Conservation (phyloP, 2,113 vertebrate genomes). For the Alexandromys fortis region DNA sequence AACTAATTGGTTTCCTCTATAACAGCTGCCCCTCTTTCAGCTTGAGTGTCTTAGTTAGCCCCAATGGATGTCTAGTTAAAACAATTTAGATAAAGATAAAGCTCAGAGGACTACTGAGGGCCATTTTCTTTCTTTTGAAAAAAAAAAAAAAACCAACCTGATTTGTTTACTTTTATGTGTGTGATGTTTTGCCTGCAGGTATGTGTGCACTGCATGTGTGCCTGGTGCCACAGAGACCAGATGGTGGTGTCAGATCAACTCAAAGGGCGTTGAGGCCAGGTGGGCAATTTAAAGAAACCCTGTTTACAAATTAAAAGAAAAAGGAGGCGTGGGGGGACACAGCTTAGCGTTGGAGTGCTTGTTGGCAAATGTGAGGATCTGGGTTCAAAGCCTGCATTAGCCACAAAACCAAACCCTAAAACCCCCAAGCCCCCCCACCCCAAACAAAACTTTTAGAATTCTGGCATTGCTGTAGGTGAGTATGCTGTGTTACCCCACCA, state of each 20-base stretch:
- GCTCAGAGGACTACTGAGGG: not conserved
- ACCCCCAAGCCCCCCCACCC: not conserved
- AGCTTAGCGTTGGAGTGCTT: not conserved
- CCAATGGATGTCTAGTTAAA: not conserved
- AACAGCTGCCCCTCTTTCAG: no score
- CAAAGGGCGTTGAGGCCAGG: not conserved
- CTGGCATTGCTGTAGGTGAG: not conserved
- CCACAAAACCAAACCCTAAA: not conserved
- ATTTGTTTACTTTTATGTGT: not conserved
- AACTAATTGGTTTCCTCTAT: not conserved
- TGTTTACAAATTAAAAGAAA: not conserved
- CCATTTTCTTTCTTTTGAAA: not conserved
- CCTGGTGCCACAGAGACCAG: not conserved
- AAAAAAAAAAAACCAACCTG: no score
- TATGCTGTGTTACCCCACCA: no score
- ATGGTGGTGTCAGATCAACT: not conserved
- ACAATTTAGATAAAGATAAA: not conserved
- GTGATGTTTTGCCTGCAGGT: not conserved
- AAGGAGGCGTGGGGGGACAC: not conserved
- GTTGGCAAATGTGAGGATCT: not conserved
- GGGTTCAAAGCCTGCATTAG: not conserved
- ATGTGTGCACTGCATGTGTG: not conserved
- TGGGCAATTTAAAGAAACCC: not conserved
- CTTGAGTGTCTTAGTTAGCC: no score
- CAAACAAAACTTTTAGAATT: not conserved